phyloP scores from a whole-genome alignment of 2,113 vertebrate species.

The Melanotaenia duboulayi region DNA sequence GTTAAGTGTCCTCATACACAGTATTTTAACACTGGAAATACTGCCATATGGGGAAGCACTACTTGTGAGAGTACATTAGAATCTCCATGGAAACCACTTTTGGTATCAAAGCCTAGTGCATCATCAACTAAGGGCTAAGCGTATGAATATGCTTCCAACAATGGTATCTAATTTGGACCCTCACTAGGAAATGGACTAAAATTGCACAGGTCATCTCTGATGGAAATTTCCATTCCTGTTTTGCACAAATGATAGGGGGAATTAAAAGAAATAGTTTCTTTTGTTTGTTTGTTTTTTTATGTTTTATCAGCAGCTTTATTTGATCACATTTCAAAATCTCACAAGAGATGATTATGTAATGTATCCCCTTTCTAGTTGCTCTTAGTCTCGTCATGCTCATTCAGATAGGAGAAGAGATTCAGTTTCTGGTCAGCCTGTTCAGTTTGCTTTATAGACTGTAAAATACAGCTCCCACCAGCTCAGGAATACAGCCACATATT shows the following conservation, averaged over 20 bases:
- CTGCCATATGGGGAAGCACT: constrained; percentile 74
- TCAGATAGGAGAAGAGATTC: background rate
- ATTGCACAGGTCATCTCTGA: constrained; percentile 63
- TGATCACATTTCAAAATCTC: constrained; percentile 22
- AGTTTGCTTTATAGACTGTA: constrained; percentile 1
- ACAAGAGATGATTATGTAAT: constrained; percentile 13
- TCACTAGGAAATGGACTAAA: constrained; percentile 68
- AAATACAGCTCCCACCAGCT: constrained; percentile 13
- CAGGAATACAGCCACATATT: constrained; percentile 17
- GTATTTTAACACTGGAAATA: constrained; percentile 47
- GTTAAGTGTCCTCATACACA: constrained; percentile 5
- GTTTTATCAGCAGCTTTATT: constrained; percentile 19
- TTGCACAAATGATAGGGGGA: constrained; percentile 9
- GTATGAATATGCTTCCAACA: constrained; percentile 76
- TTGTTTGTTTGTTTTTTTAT: background rate
- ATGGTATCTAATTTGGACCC: constrained; percentile 80
- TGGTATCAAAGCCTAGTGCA: constrained; percentile 82
- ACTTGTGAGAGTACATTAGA: constrained; percentile 79
- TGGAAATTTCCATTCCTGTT: constrained; percentile 62
- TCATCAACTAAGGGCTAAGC: constrained; percentile 79
- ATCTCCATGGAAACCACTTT: constrained; percentile 87
- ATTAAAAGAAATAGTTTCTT: background rate
- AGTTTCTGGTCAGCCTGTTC: constrained; percentile 4
- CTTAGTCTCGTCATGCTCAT: constrained; percentile 5
- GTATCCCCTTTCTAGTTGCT: constrained; percentile 15